phyloP scores from a whole-genome alignment of 2,113 vertebrate species.

The Ranitomeya imitator region DNA sequence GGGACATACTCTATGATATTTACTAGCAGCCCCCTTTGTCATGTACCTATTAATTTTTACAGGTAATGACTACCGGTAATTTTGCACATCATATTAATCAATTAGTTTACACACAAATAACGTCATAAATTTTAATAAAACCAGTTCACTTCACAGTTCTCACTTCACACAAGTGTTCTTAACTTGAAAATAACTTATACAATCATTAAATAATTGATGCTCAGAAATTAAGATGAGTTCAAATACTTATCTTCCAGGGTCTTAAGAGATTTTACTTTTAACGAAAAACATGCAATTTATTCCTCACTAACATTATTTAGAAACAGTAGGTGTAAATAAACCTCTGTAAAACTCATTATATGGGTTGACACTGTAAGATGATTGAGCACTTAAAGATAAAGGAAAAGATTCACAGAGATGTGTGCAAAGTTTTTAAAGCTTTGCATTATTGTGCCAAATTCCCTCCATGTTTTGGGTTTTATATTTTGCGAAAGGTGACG shows the following conservation, averaged over 20 bases:
- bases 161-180: conserved; percentile 2
- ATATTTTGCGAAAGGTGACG: too few relatives aligned
- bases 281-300: neutral
- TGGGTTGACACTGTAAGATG: neutral
- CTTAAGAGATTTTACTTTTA: neutral
- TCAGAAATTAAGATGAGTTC: neutral
- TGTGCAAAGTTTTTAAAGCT: too few relatives aligned
- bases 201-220: neutral
- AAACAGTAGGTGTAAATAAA: neutral
- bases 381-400: neutral
- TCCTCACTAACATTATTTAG: neutral
- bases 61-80: neutral
- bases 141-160: neutral
- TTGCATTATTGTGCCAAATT: too few relatives aligned
- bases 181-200: neutral
- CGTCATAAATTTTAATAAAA: neutral
- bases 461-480: too few relatives aligned
- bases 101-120: neutral
- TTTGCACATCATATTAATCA: neutral
- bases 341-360: neutral
- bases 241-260: neutral
- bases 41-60: too few relatives aligned
- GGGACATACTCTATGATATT: too few relatives aligned
- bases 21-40: too few relatives aligned
- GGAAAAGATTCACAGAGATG: neutral